A percentile compares a stretch with the other conserved stretches of the same genome.
phyloP scores from a whole-genome alignment of 1,140 invertebrate genomes.

The Sogatella furcifera region DNA sequence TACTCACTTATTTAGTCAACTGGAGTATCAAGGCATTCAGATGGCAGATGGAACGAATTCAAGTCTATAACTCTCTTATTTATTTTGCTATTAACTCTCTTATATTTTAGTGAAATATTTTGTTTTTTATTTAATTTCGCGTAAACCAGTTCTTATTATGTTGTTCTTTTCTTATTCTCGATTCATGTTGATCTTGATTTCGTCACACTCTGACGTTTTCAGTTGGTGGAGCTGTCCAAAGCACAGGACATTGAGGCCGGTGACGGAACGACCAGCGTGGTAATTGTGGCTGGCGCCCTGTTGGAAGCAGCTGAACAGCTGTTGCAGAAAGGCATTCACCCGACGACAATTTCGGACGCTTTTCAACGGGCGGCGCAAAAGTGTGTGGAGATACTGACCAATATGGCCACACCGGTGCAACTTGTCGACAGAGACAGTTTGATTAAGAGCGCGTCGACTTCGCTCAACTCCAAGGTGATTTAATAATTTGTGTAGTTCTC shows the following conservation, averaged over 20 bases:
- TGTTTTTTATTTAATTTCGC: too few relatives aligned
- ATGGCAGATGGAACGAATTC: too few relatives aligned
- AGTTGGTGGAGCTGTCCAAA: constrained; percentile 95
- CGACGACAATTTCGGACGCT: constrained; percentile 92
- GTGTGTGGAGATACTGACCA: constrained; percentile 74
- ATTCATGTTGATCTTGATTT: too few relatives aligned
- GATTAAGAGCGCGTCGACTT: constrained; percentile 91
- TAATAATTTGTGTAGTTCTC: too few relatives aligned
- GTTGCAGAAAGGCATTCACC: constrained; percentile 90
- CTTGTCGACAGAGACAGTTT: constrained; percentile 78
- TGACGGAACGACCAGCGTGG: constrained; percentile 97
- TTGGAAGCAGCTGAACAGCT: constrained; percentile 91
- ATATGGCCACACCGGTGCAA: constrained; percentile 80
- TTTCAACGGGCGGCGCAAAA: constrained; percentile 85
- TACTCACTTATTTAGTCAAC: too few relatives aligned
- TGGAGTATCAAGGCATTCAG: too few relatives aligned
- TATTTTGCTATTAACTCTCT: too few relatives aligned
- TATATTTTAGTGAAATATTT: too few relatives aligned
- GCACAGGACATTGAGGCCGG: constrained; percentile 99
- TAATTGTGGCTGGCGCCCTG: constrained; percentile 89
- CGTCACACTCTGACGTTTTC: too few relatives aligned
- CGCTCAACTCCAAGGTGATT: constrained; percentile 89
- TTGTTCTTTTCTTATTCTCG: too few relatives aligned
- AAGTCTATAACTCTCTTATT: too few relatives aligned
- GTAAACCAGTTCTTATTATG: too few relatives aligned